These are phyloP conservation scores for Australoheros facetus DNA, from an alignment of 2,797 vertebrate genomes.

Conservation along the genomic window DNA sequence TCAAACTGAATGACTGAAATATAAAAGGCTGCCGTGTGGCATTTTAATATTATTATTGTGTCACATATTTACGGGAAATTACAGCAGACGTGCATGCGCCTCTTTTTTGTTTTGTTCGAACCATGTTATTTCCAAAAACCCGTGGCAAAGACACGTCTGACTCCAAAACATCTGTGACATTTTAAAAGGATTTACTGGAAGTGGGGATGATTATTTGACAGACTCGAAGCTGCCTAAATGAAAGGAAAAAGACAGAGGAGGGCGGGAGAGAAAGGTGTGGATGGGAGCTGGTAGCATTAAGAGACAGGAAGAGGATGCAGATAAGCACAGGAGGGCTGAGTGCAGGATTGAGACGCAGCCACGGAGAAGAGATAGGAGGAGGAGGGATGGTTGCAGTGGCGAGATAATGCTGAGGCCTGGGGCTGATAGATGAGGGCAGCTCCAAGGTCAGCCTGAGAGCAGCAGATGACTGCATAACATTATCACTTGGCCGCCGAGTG, in stretches of 20 bases:
- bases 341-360: constrained; percentile 52
- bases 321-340: constrained; percentile 24
- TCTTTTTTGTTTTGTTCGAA: constrained; percentile 5
- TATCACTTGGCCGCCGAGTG: constrained; percentile 16
- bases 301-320: constrained; percentile 24
- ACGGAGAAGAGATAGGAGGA: constrained; percentile 16
- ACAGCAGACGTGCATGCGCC: not conserved
- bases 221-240: not conserved
- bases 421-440: constrained; percentile 61
- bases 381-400: constrained; percentile 37
- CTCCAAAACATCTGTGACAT: constrained; percentile 7
- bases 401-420: constrained; percentile 47
- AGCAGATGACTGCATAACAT: constrained; percentile 43
- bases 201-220: not conserved
- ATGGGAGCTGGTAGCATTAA: constrained; percentile 2
- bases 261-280: too few species aligned
- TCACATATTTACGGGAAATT: not conserved
- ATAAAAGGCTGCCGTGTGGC: not conserved
- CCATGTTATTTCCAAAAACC: not conserved
- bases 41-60: constrained; percentile 9
- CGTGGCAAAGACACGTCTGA: not conserved
- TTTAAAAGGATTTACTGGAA: constrained; percentile 23
- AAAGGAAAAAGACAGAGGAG: not conserved
- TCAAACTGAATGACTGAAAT: not conserved
- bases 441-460: constrained; percentile 62